Evolutionary conservation across 2,888 invertebrate species (phyloP).

Genomic region (Argyresthia goedartella): DNA sequence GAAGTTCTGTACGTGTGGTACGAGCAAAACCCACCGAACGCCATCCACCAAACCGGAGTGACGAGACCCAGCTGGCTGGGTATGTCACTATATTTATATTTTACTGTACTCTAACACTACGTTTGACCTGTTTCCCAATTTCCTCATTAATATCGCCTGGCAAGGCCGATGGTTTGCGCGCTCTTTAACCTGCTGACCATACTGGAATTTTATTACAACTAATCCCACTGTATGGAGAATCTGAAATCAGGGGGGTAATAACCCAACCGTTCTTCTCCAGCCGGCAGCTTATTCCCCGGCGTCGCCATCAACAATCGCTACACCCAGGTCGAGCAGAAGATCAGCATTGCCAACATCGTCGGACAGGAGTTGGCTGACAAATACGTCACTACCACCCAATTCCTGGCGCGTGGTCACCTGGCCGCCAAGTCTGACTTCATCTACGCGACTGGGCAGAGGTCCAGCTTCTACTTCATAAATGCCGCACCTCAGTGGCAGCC

Average conservation of each 20-base stretch:
- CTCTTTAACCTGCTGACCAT: no score
- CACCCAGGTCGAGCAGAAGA: constrained; percentile 45
- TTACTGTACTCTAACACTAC: no score
- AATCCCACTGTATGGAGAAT: no score
- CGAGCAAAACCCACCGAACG: constrained; percentile 51
- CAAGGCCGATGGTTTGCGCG: no score
- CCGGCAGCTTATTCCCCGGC: constrained; percentile 61
- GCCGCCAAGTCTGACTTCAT: constrained; percentile 74
- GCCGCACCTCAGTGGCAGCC: constrained; percentile 77
- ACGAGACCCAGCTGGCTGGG: constrained; percentile 57
- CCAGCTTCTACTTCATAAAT: constrained; percentile 76
- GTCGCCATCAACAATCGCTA: constrained; percentile 42
- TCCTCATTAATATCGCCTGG: no score
- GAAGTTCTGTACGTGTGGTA: constrained; percentile 66
- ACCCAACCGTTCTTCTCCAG: constrained; percentile 20
- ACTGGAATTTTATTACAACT: no score
- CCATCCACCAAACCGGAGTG: constrained; percentile 54
- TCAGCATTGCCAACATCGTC: constrained; percentile 30
- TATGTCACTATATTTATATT: constrained; percentile 14
- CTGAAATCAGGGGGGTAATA: no score
- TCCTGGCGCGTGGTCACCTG: constrained; percentile 73
- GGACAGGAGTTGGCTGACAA: constrained; percentile 41
- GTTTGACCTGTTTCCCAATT: no score
- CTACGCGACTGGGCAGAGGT: constrained; percentile 68
- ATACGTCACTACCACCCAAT: constrained; percentile 53